phyloP scores from a whole-genome alignment of 1,140 invertebrate genomes.

The Chlorops oryzae region DNA sequence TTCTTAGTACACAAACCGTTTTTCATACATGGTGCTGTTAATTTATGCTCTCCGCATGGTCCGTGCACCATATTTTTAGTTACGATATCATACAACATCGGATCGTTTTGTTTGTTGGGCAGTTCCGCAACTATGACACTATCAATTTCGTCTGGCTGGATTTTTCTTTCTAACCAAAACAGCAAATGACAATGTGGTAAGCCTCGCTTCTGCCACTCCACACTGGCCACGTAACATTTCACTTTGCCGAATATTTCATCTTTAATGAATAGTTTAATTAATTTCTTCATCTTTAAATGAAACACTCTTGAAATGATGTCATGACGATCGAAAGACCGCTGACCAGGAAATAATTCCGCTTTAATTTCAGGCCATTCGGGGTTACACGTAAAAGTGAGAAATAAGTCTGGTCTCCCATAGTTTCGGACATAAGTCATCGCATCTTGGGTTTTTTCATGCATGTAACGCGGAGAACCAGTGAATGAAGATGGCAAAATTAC shows the following conservation, averaged over 20 bases:
- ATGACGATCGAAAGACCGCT: not conserved
- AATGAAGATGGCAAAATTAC: conserved; percentile 9
- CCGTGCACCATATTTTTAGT: conserved; percentile 1
- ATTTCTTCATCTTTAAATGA: not conserved
- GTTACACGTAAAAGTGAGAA: conserved; percentile 11
- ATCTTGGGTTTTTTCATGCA: conserved; percentile 14
- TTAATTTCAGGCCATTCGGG: conserved; percentile 10
- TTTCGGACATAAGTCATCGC: conserved; percentile 8
- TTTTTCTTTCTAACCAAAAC: conserved; percentile 4
- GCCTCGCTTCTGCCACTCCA: conserved; percentile 50
- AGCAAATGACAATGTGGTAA: conserved; percentile 13
- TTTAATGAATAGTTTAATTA: too few species aligned
- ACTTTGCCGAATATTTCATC: too few species aligned
- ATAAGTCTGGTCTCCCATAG: conserved; percentile 6
- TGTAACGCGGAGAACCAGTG: conserved; percentile 1
- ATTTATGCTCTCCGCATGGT: not conserved
- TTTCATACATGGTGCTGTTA: not conserved
- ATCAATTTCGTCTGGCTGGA: too few species aligned
- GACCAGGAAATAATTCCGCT: not conserved
- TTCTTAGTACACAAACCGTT: not conserved
- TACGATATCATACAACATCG: too few species aligned
- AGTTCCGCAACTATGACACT: too few species aligned
- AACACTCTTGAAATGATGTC: not conserved
- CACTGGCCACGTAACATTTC: too few species aligned
- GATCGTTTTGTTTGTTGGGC: too few species aligned